Percentiles rank a stretch among this genome's conserved stretches.
Evolutionary conservation across 2,113 vertebrate species (phyloP).

Genomic region (Hemiprocne comata): DNA sequence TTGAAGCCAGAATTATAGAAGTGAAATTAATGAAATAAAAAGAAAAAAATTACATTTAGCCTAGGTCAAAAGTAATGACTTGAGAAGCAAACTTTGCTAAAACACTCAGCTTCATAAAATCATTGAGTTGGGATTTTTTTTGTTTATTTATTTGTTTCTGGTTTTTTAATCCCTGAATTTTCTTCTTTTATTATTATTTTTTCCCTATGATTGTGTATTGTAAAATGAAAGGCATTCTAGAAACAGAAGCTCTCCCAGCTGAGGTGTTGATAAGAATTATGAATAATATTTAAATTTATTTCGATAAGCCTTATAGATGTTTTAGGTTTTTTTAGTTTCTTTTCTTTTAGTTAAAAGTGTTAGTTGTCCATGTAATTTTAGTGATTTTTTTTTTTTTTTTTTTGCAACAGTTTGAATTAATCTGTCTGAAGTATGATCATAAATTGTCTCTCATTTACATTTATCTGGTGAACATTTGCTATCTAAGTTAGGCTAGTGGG

Average conservation of each 20-base stretch:
- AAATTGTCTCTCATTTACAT: neutral
- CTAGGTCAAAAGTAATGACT: neutral
- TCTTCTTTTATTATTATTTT: neutral
- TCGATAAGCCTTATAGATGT: neutral
- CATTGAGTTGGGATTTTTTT: neutral
- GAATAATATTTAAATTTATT: neutral
- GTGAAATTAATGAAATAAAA: neutral
- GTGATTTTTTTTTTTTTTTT: neutral
- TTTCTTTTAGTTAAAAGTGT: neutral
- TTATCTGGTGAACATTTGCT: neutral
- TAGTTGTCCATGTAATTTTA: neutral
- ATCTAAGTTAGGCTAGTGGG: neutral
- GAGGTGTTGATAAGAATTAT: rapidly evolving
- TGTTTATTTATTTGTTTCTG: neutral
- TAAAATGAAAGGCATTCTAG: neutral
- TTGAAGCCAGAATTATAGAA: neutral
- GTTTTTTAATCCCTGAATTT: neutral
- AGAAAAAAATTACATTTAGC: neutral
- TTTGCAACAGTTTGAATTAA: neutral
- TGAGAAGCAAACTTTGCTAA: neutral
- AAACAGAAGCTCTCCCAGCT: neutral
- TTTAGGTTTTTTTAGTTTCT: no score
- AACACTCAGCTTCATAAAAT: neutral
- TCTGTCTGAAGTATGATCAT: neutral
- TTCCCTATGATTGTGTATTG: neutral